phyloP scores from a whole-genome alignment of 2,113 vertebrate species.

The Phalacrocorax aristotelis region DNA sequence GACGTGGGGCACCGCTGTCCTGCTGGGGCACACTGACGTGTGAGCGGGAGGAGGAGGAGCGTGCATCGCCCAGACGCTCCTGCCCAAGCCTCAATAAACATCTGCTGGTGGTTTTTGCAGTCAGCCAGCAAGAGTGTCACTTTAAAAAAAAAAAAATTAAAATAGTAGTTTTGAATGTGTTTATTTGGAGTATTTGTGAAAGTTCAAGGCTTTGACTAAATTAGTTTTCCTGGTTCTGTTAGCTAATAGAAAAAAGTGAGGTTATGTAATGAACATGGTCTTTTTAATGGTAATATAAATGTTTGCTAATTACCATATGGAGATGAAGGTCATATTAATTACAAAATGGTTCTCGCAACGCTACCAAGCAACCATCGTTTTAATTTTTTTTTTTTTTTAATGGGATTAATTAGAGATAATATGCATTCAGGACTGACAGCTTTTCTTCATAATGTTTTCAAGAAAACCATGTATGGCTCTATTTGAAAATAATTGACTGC shows the following conservation, averaged over 20 bases:
- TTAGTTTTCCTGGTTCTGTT: slow-evolving; percentile 4
- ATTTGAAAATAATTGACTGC: not conserved
- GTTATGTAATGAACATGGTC: not conserved
- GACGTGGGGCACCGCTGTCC: rapidly evolving
- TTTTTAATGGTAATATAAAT: slow-evolving; percentile 60
- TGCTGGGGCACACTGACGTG: rapidly evolving
- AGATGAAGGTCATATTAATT: slow-evolving; percentile 70
- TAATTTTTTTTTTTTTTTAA: slow-evolving; percentile 20
- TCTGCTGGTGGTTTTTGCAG: not conserved
- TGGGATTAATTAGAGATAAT: slow-evolving; percentile 63
- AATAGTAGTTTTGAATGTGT: not conserved
- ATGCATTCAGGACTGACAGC: slow-evolving; percentile 42
- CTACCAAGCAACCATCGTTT: slow-evolving; percentile 52
- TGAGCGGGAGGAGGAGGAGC: not conserved
- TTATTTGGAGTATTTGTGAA: not conserved
- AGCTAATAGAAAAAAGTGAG: not conserved
- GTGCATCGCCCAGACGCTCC: rapidly evolving
- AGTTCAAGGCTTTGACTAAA: not conserved
- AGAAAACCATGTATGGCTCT: not conserved
- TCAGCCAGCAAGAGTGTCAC: not conserved
- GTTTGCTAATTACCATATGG: slow-evolving; percentile 67
- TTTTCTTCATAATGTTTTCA: slow-evolving; percentile 32
- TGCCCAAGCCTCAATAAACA: not conserved
- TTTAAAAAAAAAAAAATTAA: not conserved
- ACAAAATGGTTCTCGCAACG: not conserved